These are phyloP conservation scores for Philopedon plagiatum DNA, from an alignment of 2,888 invertebrate species.

Conservation along the genomic window DNA sequence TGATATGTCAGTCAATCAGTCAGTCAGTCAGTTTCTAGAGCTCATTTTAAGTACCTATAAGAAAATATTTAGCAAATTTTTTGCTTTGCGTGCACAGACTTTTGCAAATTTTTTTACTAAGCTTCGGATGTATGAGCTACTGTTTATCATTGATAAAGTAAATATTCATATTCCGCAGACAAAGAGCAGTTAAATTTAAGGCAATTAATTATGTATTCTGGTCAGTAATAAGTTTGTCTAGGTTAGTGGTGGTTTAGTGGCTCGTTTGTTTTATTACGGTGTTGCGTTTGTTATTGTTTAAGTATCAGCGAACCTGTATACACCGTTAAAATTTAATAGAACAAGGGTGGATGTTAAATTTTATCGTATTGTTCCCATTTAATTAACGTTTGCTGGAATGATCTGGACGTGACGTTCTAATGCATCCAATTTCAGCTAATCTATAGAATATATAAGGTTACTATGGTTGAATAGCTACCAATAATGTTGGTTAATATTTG, in stretches of 20 bases:
- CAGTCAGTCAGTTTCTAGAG: too few relatives aligned
- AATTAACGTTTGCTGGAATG: conserved; percentile 40
- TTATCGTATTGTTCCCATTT: conserved; percentile 38
- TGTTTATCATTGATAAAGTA: conserved; percentile 35
- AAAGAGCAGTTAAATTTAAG: conserved; percentile 43
- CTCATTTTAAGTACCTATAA: too few relatives aligned
- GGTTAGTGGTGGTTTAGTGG: conserved; percentile 44
- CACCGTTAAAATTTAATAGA: conserved; percentile 47
- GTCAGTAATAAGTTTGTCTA: conserved; percentile 51
- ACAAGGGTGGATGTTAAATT: conserved; percentile 40
- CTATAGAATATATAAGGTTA: conserved; percentile 20
- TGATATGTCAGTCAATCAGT: too few relatives aligned
- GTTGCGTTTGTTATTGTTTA: conserved; percentile 47
- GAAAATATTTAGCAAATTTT: too few relatives aligned
- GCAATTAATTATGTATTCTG: conserved; percentile 49
- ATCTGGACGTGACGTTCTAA: conserved; percentile 33
- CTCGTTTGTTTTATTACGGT: conserved; percentile 42
- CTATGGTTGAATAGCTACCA: background rate
- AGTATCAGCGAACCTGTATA: conserved; percentile 49
- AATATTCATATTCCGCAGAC: conserved; percentile 24
- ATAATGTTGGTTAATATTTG: background rate
- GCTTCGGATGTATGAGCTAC: conserved; percentile 11
- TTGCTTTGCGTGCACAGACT: too few relatives aligned
- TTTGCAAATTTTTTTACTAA: too few relatives aligned
- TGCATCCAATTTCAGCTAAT: conserved; percentile 9